Evolutionary conservation across 1,140 invertebrate species (phyloP).

Genomic region (Copidosoma floridanum): DNA sequence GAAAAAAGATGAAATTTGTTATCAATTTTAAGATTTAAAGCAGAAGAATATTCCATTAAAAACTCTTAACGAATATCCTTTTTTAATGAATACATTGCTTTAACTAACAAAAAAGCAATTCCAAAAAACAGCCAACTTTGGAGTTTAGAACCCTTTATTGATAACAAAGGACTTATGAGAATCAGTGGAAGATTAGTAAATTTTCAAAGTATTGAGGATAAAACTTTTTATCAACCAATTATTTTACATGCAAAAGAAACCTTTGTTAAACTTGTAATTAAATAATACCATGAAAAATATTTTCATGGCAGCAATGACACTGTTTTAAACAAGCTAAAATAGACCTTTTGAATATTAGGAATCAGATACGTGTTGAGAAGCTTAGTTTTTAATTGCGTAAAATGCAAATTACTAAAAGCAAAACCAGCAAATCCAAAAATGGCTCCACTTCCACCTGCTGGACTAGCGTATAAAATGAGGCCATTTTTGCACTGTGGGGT

Average conservation of each 20-base stretch:
- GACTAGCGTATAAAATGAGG: conserved; percentile 14
- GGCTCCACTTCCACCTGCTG: conserved; percentile 1
- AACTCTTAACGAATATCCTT: not conserved
- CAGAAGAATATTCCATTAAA: not conserved
- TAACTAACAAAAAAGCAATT: not conserved
- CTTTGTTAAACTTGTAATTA: not conserved
- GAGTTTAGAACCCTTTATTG: not conserved
- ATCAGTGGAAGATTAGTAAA: not conserved
- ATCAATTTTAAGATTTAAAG: not conserved
- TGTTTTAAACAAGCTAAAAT: not conserved
- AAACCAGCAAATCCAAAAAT: conserved; percentile 1
- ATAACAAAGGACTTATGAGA: not conserved
- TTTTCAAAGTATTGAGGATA: not conserved
- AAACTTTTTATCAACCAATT: not conserved
- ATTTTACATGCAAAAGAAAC: not conserved
- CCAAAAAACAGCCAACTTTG: not conserved
- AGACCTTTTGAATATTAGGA: not conserved
- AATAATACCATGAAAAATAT: not conserved
- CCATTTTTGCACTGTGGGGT: conserved; percentile 38
- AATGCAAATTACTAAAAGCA: not conserved
- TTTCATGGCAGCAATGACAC: not conserved
- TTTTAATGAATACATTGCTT: not conserved
- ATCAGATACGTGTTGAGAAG: not conserved
- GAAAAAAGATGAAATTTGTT: not conserved
- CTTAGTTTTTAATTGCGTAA: too few relatives aligned